Percentiles rank a stretch among this genome's conserved stretches.
Evolutionary conservation across 2,888 invertebrate genomes (phyloP).

Genomic region (Orthonevra nobilis): DNA sequence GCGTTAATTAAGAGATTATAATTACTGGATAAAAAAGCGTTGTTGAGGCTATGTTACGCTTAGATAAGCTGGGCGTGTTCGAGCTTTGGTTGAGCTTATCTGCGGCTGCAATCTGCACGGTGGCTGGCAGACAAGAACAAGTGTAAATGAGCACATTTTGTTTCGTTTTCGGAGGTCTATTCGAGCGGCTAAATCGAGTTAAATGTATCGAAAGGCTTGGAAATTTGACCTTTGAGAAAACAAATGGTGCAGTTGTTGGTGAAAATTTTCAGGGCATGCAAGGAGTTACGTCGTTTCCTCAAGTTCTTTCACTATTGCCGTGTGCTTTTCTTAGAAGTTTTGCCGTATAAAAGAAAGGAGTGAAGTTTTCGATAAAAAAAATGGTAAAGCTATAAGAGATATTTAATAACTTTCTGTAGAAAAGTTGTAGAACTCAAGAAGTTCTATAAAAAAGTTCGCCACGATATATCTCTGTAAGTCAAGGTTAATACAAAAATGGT

Average conservation of each 20-base stretch:
- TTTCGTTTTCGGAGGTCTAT: background rate
- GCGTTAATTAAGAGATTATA: constrained; percentile 71
- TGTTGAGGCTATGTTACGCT: constrained; percentile 46
- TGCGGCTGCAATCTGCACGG: constrained; percentile 53
- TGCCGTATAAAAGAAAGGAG: no score
- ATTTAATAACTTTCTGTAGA: no score
- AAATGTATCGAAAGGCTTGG: constrained; percentile 22
- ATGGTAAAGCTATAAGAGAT: no score
- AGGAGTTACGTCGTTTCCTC: no score
- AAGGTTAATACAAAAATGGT: no score
- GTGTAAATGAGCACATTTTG: constrained; percentile 54
- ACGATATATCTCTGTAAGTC: no score
- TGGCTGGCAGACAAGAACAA: constrained; percentile 55
- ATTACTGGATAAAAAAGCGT: constrained; percentile 58
- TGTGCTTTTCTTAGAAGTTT: no score
- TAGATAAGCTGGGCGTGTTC: constrained; percentile 64
- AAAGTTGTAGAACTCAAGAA: no score
- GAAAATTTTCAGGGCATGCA: no score
- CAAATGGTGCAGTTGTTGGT: background rate
- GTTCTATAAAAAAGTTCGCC: no score
- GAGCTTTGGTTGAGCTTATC: constrained; percentile 56
- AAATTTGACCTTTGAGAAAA: constrained; percentile 29
- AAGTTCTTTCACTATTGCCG: no score
- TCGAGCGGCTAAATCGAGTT: constrained; percentile 12
- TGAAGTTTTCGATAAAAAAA: no score